A percentile compares a stretch with the other conserved stretches of the same genome.
These are phyloP conservation scores for Armadillidium nasatum DNA, from an alignment of 1,140 invertebrate species.

Conservation along the genomic window DNA sequence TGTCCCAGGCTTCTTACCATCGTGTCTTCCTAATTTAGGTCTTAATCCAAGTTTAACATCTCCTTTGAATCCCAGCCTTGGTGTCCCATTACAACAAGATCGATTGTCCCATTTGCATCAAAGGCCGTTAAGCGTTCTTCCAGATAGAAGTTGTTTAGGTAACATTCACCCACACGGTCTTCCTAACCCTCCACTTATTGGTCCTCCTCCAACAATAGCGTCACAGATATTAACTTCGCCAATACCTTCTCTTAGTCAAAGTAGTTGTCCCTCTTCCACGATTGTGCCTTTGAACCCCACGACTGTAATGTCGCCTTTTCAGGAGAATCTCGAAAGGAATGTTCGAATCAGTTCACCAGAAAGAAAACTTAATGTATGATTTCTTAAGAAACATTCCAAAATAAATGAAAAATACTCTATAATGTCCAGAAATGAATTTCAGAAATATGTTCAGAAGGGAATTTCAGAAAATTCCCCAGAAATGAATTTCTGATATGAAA, in stretches of 20 bases:
- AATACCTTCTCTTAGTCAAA: neutral
- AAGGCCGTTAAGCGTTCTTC: neutral
- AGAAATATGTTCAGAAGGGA: no score
- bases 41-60: neutral
- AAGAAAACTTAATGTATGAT: neutral
- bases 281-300: neutral
- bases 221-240: no score
- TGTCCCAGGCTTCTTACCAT: slow-evolving; percentile 14
- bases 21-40: slow-evolving; percentile 3
- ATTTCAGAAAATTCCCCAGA: no score
- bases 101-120: neutral
- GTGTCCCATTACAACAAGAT: neutral
- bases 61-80: neutral
- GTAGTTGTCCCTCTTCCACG: neutral
- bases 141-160: neutral
- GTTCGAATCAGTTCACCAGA: neutral
- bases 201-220: neutral
- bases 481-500: no score
- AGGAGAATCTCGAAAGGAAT: neutral
- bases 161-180: neutral
- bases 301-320: neutral
- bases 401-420: no score
- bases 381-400: no score
- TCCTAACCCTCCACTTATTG: neutral
- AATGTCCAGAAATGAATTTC: no score